Evolutionary conservation across 2,797 vertebrate genomes (phyloP).

Genomic region (Rachycentron canadum): DNA sequence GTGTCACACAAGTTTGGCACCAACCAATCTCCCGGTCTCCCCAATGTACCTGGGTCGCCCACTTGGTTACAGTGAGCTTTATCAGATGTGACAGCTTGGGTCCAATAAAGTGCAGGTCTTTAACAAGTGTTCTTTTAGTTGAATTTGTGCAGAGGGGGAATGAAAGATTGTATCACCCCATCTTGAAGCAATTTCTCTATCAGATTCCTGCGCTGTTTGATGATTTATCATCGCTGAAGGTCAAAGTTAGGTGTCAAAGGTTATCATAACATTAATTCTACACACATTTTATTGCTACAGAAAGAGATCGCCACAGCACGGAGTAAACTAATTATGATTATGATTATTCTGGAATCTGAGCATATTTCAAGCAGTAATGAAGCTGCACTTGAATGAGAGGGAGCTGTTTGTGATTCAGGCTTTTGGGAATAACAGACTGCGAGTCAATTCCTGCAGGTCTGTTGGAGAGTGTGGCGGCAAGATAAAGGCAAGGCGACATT

Average conservation of each 20-base stretch:
- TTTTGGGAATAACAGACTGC: constrained; percentile 67
- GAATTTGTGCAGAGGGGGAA: constrained; percentile 63
- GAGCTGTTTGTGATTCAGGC: constrained; percentile 69
- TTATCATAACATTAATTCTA: constrained; percentile 39
- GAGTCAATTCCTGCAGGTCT: constrained; percentile 74
- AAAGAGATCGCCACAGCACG: background rate
- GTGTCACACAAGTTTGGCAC: constrained; percentile 66
- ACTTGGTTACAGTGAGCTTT: constrained; percentile 72
- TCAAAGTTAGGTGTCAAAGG: constrained; percentile 45
- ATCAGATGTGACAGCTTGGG: constrained; percentile 82
- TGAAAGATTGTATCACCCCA: constrained; percentile 63
- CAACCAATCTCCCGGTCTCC: constrained; percentile 62
- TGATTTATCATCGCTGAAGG: constrained; percentile 70
- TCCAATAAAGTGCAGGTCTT: constrained; percentile 80
- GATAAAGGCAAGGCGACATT: constrained; percentile 82
- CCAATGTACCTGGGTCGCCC: constrained; percentile 60
- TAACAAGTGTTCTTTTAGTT: constrained; percentile 80
- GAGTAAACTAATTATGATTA: constrained; percentile 41
- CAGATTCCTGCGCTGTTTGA: constrained; percentile 40
- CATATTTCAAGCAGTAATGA: constrained; percentile 68
- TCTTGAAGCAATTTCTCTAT: constrained; percentile 69
- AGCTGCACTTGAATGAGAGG: constrained; percentile 72
- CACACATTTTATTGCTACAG: background rate
- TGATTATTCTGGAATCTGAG: constrained; percentile 37
- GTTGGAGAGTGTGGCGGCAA: constrained; percentile 75